phyloP scores from a whole-genome alignment of 2,888 invertebrate species.

The Formica aserva region DNA sequence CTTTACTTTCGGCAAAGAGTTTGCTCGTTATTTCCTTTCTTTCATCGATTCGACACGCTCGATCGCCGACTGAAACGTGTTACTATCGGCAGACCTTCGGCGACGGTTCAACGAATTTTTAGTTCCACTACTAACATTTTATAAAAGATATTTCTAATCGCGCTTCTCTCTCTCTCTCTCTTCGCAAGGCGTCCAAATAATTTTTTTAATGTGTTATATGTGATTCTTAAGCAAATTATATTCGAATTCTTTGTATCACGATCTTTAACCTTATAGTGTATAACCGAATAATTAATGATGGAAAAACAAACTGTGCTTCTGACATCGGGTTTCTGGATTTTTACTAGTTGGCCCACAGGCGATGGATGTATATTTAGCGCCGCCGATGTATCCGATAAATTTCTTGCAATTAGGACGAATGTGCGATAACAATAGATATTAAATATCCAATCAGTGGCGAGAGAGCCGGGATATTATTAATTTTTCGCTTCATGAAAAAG shows the following conservation, averaged over 20 bases:
- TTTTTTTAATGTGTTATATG: not conserved
- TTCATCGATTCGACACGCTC: constrained; percentile 43
- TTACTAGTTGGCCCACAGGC: not conserved
- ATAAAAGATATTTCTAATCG: constrained; percentile 6
- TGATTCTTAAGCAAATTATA: not conserved
- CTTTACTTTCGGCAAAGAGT: constrained; percentile 35
- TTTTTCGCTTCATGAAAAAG: not conserved
- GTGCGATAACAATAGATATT: constrained; percentile 9
- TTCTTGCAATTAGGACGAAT: not conserved
- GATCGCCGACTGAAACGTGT: constrained; percentile 25
- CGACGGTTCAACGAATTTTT: constrained; percentile 8
- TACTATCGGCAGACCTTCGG: constrained; percentile 23
- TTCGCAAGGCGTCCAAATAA: not conserved
- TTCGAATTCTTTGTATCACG: not conserved
- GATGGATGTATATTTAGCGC: not conserved
- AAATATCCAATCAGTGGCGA: constrained; percentile 23
- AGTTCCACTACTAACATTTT: not conserved
- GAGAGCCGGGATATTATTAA: not conserved
- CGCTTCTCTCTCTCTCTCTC: not conserved
- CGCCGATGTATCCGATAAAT: not conserved
- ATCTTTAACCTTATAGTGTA: not conserved
- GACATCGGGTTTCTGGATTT: constrained; percentile 18
- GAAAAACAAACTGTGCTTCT: not conserved
- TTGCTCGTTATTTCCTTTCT: constrained; percentile 46
- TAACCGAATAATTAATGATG: constrained; percentile 5